Evolutionary conservation across 2,888 invertebrate species (phyloP).

Genomic region (Chironomus riparius): DNA sequence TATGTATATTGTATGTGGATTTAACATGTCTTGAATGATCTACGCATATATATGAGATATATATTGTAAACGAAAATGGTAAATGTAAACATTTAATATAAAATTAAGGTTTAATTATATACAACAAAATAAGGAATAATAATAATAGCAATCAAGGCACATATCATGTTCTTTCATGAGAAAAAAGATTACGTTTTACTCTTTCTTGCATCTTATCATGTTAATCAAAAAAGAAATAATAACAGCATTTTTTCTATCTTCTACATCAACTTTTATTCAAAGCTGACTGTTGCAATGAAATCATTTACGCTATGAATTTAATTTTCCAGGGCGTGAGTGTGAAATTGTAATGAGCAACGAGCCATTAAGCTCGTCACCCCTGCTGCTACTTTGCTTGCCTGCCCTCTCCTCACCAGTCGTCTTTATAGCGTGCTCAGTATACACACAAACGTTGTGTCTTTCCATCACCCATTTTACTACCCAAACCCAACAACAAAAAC

Average conservation of each 20-base stretch:
- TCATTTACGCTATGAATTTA: slow-evolving; percentile 8
- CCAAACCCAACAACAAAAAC: not conserved
- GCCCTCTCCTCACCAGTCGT: not conserved
- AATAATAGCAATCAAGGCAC: no score
- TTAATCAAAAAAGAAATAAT: no score
- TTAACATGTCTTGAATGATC: not conserved
- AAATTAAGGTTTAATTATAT: slow-evolving; percentile 16
- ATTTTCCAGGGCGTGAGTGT: slow-evolving; percentile 5
- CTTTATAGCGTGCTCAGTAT: not conserved
- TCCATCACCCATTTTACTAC: not conserved
- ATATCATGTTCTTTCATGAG: no score
- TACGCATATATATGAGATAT: not conserved
- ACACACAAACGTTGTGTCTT: not conserved
- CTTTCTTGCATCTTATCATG: no score
- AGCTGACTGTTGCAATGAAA: not conserved
- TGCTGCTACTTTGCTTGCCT: not conserved
- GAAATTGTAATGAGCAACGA: slow-evolving; percentile 10
- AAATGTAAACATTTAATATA: slow-evolving; percentile 7
- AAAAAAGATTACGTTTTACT: no score
- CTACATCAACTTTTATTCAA: not conserved
- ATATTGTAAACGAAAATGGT: not conserved
- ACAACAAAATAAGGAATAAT: no score
- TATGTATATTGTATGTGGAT: not conserved
- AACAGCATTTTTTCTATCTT: no score
- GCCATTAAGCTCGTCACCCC: slow-evolving; percentile 7